Evolutionary conservation across 2,888 invertebrate species (phyloP), one percentile per base, ranked within the genome.

Genomic region (Ophonus ardosiacus): DNA sequence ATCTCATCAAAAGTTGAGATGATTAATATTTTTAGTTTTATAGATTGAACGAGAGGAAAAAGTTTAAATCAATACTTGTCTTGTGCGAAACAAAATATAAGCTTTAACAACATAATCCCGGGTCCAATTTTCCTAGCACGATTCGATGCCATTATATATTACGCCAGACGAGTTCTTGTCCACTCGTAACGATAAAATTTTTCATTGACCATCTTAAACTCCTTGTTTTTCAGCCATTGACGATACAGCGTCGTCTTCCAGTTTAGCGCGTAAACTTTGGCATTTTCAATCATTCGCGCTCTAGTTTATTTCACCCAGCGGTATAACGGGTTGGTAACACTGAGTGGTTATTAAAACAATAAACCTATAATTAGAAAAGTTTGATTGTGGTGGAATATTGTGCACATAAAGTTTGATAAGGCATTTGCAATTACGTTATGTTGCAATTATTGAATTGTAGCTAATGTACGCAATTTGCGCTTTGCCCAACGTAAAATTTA

Each of bases 51-150:
- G 31, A 31, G 31, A 4, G 31, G 31, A 31, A 31, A 31, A 31
- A 31, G 31, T 31, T 51, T 51, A 10, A 13, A 5, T 51, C 43
- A 51, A 51, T 51, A 51, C 31, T 31, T 31, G 31, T 31, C 31
- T 1, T 13, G 43, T 4, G 31, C 43, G 31, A 63, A 63, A 63
- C 24, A 63, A 63, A 24, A 63, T 10, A 13, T 63, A 31, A 63
- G 63, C 63, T 63, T 61, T 24, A 24, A 24, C 63, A 24, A 63
- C 24, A 63, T 63, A 63, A 63, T 63, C 63, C 63, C 24, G 63
- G 13, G 13, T 24, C 13, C n/a, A 63, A 8, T 24, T 63, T 63
- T 24, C 13, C 24, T 13, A 8, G n/a, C 63, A 24, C 24, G 63
- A 63, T 63, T 2, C 18, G 15, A 18, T 61, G 15, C 18, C 18